These are phyloP conservation scores for Furcifer pardalis DNA, from an alignment of 2,797 vertebrate species.

Conservation along the genomic window DNA sequence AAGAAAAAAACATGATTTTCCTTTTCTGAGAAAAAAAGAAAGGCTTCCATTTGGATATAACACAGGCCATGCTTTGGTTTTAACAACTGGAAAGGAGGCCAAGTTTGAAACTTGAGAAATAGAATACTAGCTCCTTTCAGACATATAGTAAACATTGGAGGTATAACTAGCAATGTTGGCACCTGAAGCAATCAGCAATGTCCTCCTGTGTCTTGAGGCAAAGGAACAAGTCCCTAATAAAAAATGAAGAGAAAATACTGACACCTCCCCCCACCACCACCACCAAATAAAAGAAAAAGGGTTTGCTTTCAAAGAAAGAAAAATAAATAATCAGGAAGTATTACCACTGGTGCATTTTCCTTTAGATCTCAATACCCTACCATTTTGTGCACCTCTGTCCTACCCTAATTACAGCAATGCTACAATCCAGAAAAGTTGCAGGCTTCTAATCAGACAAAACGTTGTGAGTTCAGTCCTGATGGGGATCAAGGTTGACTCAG, in stretches of 20 bases:
- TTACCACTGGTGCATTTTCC: background rate
- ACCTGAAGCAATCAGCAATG: too few species aligned
- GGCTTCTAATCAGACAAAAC: background rate
- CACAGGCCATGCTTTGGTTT: slow-evolving; percentile 59
- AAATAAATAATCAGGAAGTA: background rate
- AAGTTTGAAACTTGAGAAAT: background rate
- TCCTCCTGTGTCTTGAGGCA: too few species aligned
- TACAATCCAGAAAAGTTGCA: background rate
- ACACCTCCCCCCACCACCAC: too few species aligned
- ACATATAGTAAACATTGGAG: slow-evolving; percentile 37
- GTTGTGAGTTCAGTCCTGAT: too few species aligned
- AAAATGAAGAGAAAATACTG: too few species aligned
- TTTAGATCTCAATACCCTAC: background rate
- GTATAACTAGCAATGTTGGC: too few species aligned
- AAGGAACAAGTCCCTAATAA: too few species aligned
- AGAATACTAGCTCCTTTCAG: slow-evolving; percentile 22
- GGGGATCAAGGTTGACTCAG: too few species aligned
- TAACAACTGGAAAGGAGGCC: slow-evolving; percentile 5
- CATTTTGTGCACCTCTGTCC: too few species aligned
- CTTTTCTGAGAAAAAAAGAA: slow-evolving; percentile 49
- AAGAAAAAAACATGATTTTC: slow-evolving; percentile 14
- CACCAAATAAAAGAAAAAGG: too few species aligned
- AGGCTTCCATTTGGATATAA: slow-evolving; percentile 55
- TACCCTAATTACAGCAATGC: too few species aligned
- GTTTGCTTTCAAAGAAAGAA: too few species aligned